Conservation (phyloP, 2,113 vertebrate species). For the Lichenostomus cassidix region DNA sequence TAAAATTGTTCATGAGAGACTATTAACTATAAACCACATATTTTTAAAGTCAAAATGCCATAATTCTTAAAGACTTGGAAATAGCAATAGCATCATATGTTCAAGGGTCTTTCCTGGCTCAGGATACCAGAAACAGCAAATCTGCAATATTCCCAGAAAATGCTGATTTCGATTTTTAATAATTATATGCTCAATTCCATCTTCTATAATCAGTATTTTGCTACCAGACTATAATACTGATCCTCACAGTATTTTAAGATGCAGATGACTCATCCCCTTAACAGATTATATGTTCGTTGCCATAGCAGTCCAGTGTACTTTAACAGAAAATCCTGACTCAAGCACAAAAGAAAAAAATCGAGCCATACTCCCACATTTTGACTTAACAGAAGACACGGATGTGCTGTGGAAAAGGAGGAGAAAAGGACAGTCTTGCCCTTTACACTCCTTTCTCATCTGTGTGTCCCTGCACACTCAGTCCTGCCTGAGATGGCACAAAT, state of each 20-base stretch:
- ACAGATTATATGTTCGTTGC: not conserved
- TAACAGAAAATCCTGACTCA: conserved; percentile 19
- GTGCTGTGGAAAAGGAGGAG: not conserved
- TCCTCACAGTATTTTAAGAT: conserved; percentile 27
- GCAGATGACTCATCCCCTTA: conserved; percentile 29
- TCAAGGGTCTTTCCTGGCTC: not conserved
- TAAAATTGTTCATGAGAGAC: not conserved
- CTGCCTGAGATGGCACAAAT: not conserved
- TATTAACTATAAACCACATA: not conserved
- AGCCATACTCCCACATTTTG: not conserved
- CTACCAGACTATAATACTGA: not conserved
- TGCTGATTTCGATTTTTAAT: not conserved
- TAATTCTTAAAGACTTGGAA: not conserved
- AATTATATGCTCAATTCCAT: conserved; percentile 15
- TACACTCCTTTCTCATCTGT: not conserved
- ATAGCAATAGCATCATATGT: not conserved
- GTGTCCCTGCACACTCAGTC: not conserved
- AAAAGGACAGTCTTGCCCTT: not conserved
- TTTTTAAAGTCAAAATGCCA: not conserved
- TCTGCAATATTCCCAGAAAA: not conserved
- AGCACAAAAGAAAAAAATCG: not conserved
- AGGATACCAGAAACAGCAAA: not conserved
- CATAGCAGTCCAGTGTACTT: not conserved
- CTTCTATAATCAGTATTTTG: not conserved
- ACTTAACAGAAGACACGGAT: not conserved